phyloP scores from a whole-genome alignment of 2,113 vertebrate species.

The Cinclus cinclus region DNA sequence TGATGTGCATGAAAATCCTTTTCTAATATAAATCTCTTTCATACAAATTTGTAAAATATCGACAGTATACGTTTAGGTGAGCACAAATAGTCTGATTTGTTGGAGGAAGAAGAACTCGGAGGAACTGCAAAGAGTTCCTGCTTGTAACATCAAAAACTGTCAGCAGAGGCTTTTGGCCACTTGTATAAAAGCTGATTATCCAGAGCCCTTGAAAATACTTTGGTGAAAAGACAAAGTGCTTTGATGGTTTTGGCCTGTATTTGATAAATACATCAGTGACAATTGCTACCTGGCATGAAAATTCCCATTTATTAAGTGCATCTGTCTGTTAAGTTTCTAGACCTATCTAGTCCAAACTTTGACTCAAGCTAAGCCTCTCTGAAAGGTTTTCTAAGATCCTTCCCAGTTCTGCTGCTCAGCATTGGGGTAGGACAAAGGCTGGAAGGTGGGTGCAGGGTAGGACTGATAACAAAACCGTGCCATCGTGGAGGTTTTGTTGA shows the following conservation, averaged over 20 bases:
- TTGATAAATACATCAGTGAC: fast-evolving
- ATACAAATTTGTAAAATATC: fast-evolving
- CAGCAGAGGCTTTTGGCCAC: neutral
- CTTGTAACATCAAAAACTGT: neutral
- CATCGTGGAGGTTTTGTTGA: neutral
- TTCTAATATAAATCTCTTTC: neutral
- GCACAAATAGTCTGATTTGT: neutral
- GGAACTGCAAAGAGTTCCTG: neutral
- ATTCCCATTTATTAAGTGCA: neutral
- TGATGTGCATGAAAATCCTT: neutral
- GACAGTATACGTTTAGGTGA: fast-evolving
- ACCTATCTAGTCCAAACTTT: neutral
- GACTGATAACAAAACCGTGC: neutral
- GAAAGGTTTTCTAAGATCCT: neutral
- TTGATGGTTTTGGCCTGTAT: neutral
- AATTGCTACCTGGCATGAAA: neutral
- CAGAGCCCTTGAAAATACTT: neutral
- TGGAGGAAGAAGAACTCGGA: neutral
- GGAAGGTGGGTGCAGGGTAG: neutral
- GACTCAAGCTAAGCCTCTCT: fast-evolving
- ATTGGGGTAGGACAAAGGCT: neutral
- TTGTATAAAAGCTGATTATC: neutral
- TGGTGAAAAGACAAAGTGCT: neutral
- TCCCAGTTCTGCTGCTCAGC: neutral
- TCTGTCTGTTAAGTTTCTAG: neutral